Base-by-base conservation (phyloP, 1,140 invertebrate genomes). In the Leptinotarsa lineolata region DNA sequence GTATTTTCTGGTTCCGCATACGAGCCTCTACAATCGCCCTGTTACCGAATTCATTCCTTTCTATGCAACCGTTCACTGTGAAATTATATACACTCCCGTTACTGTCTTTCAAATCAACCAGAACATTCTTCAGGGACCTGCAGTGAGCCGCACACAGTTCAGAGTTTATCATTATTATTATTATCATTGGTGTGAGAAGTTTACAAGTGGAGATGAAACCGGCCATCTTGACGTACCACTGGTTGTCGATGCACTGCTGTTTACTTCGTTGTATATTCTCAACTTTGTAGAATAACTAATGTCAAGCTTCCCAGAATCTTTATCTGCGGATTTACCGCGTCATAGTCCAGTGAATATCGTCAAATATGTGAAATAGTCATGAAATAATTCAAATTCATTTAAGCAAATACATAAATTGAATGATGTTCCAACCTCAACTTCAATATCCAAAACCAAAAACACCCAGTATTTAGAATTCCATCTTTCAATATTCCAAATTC, bases 31-130 rank as follows among this genome's bases (percentile, higher is more conserved):
- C 24, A 21, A 75, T 58, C 13, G 44, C 68, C 64, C 30, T 48
- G 13, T 30, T 22, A 24, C 22, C n/a, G 65, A 77, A 75, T 46
- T 20, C 18, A n/a, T 30, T 72, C 24, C 68, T 48, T 64, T 75
- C 74, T 60, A 75, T 70, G 45, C 76, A 77, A n/a, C 74, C 72
- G 59, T 67, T 77, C 64, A 54, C 48, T 54, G 48, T 54, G n/a
- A 3, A 16, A 54, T 54, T 54, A 8, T 16, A 54, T 54, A 16
- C 48, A 18, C 2, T 5, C 48, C 48, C 48, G 48, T 54, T 4
- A 15, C 48, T 54, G 48, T 54, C 48, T 54, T 13, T 54, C n/a
- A 54, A 18, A 16, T 54, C 48, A 15, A 54, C 48, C 48, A 15
- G 15, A 15, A 54, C 48, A 54, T 54, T 18, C n/a, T 54, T 54